Evolutionary conservation across 2,113 vertebrate genomes (phyloP).

Genomic region (Oreochromis spilurus): DNA sequence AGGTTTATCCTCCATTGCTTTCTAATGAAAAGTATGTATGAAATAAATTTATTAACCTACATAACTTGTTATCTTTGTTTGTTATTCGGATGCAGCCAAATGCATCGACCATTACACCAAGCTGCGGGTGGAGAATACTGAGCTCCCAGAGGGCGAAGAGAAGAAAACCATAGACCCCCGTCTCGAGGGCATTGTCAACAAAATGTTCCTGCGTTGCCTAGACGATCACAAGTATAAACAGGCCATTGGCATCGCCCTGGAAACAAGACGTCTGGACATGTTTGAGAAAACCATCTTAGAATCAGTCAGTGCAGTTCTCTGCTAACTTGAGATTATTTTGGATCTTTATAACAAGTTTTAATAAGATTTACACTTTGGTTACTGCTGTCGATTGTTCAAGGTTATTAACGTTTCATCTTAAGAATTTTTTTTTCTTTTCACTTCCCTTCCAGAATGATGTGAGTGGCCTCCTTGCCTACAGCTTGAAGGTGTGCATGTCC

Average conservation of each 20-base stretch:
- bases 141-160: constrained; percentile 89
- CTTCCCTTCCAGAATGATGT: constrained; percentile 85
- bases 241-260: constrained; percentile 93
- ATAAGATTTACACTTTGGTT: background rate
- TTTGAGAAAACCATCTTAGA: constrained; percentile 96
- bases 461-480: constrained; percentile 95
- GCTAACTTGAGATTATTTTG: background rate
- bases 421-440: background rate
- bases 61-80: background rate
- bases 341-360: background rate
- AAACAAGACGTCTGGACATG: constrained; percentile 91
- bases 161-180: constrained; percentile 91
- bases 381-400: background rate
- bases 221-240: constrained; percentile 99
- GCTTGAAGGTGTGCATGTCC: constrained; percentile 98
- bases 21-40: background rate
- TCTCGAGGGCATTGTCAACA: constrained; percentile 96
- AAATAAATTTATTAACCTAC: background rate
- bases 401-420: background rate
- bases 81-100: constrained; percentile 78
- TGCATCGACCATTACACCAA: constrained; percentile 99
- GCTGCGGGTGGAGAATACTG: constrained; percentile 93
- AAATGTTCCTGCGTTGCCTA: constrained; percentile 96
- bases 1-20: background rate
- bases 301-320: constrained; percentile 51